Evolutionary conservation across 2,888 invertebrate species (phyloP), one percentile per base, ranked within the genome.

Genomic region (Lasiommata megera): DNA sequence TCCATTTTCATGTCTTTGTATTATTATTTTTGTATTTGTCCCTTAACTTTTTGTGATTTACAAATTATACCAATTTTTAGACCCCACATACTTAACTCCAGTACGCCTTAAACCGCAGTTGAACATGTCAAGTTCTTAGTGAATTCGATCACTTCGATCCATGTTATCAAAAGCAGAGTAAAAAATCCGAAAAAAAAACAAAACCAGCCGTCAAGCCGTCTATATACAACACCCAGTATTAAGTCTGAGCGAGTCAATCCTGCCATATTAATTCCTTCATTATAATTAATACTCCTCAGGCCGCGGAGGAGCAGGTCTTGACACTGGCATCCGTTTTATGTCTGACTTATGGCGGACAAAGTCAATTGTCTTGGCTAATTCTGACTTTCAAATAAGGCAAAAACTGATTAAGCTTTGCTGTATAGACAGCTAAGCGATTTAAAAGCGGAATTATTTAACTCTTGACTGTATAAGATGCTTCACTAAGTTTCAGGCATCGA

Each of bases 361-460:
- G 84, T 84, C 87, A 87, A 88, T 88, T 88, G 88, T 87, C 79
- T 80, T 73, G 67, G 79, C 82, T 85, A 86, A 81, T 84, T 84
- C 77, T 76, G 84, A 65, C 64, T 67, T 62, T 66, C 63, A 73
- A 83, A 84, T 79, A 84, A 84, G 70, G 68, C 65, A 68, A 67
- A 67, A 66, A 64, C 14, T 34, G 14, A 16, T 56, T 54, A 62
- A 36, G 56, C 55, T 47, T 11, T n/a, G 17, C 23, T 29, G 47
- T 40, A 46, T 17, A 43, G 37, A 31, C 44, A 57, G 56, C 54
- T 46, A 58, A 51, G 63, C 52, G 47, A 58, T 46, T n/a, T 16
- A 12, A 1, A 28, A 44, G 28, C 28, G 3, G 12, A 28, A 43
- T 43, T 23, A n/a, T n/a, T 11, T 16, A 8, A 17, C 11, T 17